These are phyloP conservation scores for Ochotona curzoniae DNA, from an alignment of 2,113 vertebrate genomes.

Conservation along the genomic window DNA sequence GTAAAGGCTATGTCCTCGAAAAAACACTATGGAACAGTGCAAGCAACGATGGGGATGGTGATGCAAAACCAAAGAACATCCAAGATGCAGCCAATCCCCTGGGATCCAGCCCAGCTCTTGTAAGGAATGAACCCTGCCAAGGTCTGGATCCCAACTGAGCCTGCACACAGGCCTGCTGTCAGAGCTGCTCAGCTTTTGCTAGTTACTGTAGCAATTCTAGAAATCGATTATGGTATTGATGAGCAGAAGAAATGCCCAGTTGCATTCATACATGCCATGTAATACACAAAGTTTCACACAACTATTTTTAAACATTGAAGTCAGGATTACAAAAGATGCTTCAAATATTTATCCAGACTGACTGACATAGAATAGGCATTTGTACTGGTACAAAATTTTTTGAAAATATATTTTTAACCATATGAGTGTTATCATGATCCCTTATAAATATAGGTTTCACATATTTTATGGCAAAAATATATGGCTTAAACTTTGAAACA, in stretches of 20 bases:
- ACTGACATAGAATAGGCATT: not conserved
- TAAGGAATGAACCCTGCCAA: too few relatives aligned
- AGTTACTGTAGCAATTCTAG: not conserved
- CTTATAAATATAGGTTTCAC: not conserved
- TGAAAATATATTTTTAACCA: too few relatives aligned
- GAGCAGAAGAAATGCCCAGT: not conserved
- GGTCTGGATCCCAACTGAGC: not conserved
- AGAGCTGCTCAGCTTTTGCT: not conserved
- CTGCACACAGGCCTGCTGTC: too few relatives aligned
- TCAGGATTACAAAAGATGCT: too few relatives aligned
- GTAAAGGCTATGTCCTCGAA: not conserved
- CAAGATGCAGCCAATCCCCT: fast-evolving
- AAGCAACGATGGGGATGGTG: too few relatives aligned
- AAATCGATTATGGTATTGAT: not conserved
- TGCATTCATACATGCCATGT: not conserved
- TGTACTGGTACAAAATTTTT: not conserved
- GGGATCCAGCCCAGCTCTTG: fast-evolving
- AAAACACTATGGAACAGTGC: not conserved
- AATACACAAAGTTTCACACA: too few relatives aligned
- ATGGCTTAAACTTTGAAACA: not conserved
- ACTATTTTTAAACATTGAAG: too few relatives aligned
- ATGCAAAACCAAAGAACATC: fast-evolving
- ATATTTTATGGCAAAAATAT: not conserved
- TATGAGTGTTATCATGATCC: too few relatives aligned
- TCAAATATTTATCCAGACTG: too few relatives aligned